Base-by-base conservation (phyloP, 2,113 vertebrate species). In the Actenoides hombroni region DNA sequence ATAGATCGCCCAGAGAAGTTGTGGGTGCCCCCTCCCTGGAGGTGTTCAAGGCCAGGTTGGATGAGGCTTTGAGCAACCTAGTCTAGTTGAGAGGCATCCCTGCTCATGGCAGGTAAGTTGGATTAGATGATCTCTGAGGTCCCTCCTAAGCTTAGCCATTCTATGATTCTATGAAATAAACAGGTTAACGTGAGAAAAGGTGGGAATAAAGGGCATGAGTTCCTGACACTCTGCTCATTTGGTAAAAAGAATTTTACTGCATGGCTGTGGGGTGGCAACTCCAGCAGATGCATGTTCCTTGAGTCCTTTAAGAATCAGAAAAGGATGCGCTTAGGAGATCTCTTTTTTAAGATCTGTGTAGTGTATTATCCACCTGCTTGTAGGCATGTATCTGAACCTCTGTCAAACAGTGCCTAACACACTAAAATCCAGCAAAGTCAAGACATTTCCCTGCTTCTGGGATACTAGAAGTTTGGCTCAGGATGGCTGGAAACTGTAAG, bases 361-460 rank as follows among this genome's bases (percentile, higher is more conserved):
- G 40, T 1, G 5, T 46, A 13, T 59, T 29, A 16, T n/a, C 80
- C 60, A 21, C 24, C 25, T 78, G 28, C 28, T 51, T 61, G 31
- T 6, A 48, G 42, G 49, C 60, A 33, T 0, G 0, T 1, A 0
- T 42, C 56, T 2, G 0, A 56, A 17, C 49, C 28, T 75, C 35
- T 75, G 40, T 33, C 33, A 35, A 21, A 23, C 0, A 0, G 33
- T 31, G 61, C 33, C 42, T 31, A 23, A 48, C 29, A 53, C 29
- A 19, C n/a, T 28, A 61, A 57, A 56, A 44, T 33, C 42, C 15
- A 53, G 42, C 33, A 59, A 79, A 4, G 16, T 29, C 49, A 76
- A 69, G 61, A 35, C 0, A 1, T 61, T 85, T 61, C 0, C 0
- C 46, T 77, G 42, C 21, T 70, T 16, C 19, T 88, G 35, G 18